Evolutionary conservation across 2,797 vertebrate genomes (phyloP), one percentile per base, ranked within the genome.

Genomic region (Macroramphosus scolopax): DNA sequence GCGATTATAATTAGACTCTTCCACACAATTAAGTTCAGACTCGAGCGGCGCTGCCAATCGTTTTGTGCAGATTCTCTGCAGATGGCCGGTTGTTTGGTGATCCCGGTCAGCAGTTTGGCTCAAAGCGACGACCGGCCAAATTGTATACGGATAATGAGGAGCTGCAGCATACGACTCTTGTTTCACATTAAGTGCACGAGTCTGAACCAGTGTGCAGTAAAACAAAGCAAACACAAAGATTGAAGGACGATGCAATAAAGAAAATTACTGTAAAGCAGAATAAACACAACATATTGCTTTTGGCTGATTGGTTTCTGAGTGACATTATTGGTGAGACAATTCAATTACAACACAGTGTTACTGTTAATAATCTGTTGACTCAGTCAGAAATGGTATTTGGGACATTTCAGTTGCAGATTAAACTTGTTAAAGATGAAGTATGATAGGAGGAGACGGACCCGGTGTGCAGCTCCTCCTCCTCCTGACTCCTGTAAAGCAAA

Each of bases 401-500:
- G n/a, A n/a, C n/a, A n/a, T n/a, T n/a, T n/a, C n/a, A n/a, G n/a
- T n/a, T n/a, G n/a, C n/a, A n/a, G n/a, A n/a, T n/a, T n/a, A n/a
- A n/a, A n/a, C n/a, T n/a, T n/a, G n/a, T n/a, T n/a, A n/a, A n/a
- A n/a, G n/a, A n/a, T n/a, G n/a, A n/a, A n/a, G n/a, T n/a, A n/a
- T n/a, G n/a, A n/a, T n/a, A n/a, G n/a, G n/a, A n/a, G n/a, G n/a
- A n/a, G n/a, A n/a, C n/a, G n/a, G n/a, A n/a, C n/a, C n/a, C n/a
- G n/a, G n/a, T n/a, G n/a, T n/a, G n/a, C n/a, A n/a, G n/a, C n/a
- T n/a, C n/a, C n/a, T n/a, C n/a, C n/a, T 45, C 18, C 14, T 33
- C 32, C 44, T 15, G 17, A 10, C 18, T 29, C 33, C 42, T 14
- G 37, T n/a, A 58, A 53, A 43, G 45, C 53, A 46, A 68, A 62